A percentile compares a stretch with the other conserved stretches of the same genome.
These are phyloP conservation scores for Drosophila kepulauana DNA, from an alignment of 1,140 invertebrate species.

Conservation along the genomic window DNA sequence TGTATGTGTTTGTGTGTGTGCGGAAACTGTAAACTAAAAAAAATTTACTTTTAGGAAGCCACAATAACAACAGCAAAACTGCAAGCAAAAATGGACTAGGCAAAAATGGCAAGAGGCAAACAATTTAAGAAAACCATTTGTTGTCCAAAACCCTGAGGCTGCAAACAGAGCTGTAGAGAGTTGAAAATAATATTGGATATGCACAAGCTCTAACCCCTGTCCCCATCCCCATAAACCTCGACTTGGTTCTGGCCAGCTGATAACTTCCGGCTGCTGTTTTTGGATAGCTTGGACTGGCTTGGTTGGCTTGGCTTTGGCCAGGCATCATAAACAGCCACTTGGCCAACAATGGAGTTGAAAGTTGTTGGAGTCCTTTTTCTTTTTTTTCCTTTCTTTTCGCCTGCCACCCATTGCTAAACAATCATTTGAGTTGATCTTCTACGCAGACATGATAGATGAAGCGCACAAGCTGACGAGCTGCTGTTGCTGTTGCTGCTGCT, in stretches of 20 bases:
- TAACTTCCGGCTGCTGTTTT: constrained; percentile 63
- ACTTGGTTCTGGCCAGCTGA: constrained; percentile 60
- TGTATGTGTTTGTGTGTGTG: constrained; percentile 13
- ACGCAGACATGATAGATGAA: constrained; percentile 53
- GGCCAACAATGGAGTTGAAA: constrained; percentile 33
- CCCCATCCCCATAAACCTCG: constrained; percentile 51
- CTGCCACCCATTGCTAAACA: not conserved
- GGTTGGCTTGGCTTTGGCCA: not conserved
- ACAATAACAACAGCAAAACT: constrained; percentile 12
- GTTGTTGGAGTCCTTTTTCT: constrained; percentile 1
- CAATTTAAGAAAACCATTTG: constrained; percentile 82
- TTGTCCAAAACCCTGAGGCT: constrained; percentile 57
- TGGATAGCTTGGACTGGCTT: too few relatives aligned
- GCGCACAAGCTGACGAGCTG: constrained; percentile 25
- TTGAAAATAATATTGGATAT: constrained; percentile 25
- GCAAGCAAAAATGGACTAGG: constrained; percentile 53
- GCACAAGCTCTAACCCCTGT: constrained; percentile 27
- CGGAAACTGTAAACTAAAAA: constrained; percentile 73
- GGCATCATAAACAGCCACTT: constrained; percentile 79
- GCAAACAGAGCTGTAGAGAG: not conserved
- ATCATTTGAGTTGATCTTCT: constrained; percentile 44
- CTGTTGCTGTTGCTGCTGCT: not conserved
- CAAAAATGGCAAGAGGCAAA: constrained; percentile 68
- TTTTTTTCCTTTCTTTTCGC: not conserved
- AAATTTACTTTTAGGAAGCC: constrained; percentile 71